These are phyloP conservation scores for Saturnia pavonia DNA, from an alignment of 2,888 invertebrate species.

Conservation along the genomic window DNA sequence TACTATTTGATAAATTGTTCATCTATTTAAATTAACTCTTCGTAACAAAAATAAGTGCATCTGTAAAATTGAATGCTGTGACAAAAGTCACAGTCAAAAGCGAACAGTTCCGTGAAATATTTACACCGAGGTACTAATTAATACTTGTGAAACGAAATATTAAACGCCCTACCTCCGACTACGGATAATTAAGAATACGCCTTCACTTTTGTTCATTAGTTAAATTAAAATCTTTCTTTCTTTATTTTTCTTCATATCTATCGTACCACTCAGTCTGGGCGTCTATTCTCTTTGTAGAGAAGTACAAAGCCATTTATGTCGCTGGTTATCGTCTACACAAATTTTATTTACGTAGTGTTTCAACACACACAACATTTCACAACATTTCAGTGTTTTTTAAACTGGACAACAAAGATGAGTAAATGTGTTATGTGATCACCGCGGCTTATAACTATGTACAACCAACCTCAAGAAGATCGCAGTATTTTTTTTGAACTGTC, in stretches of 20 bases:
- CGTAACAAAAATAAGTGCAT: neutral
- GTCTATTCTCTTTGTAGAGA: neutral
- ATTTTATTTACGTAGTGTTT: too few relatives aligned
- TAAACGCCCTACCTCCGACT: conserved; percentile 30
- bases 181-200: conserved; percentile 17
- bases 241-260: neutral
- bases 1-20: too few relatives aligned
- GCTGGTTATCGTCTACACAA: neutral
- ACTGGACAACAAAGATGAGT: too few relatives aligned
- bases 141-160: conserved; percentile 48
- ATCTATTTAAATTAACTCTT: too few relatives aligned
- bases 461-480: too few relatives aligned
- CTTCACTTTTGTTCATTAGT: conserved; percentile 14
- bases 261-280: too few relatives aligned
- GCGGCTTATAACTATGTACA: too few relatives aligned
- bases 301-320: neutral
- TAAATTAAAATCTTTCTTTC: conserved; percentile 8
- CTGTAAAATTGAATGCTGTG: conserved; percentile 1
- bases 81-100: conserved; percentile 19
- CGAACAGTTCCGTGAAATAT: conserved; percentile 41
- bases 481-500: too few relatives aligned
- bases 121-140: conserved; percentile 53
- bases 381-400: too few relatives aligned
- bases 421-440: too few relatives aligned
- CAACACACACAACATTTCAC: too few relatives aligned